These are phyloP conservation scores for Catocala fraxini DNA, from an alignment of 2,888 invertebrate species.

Conservation along the genomic window DNA sequence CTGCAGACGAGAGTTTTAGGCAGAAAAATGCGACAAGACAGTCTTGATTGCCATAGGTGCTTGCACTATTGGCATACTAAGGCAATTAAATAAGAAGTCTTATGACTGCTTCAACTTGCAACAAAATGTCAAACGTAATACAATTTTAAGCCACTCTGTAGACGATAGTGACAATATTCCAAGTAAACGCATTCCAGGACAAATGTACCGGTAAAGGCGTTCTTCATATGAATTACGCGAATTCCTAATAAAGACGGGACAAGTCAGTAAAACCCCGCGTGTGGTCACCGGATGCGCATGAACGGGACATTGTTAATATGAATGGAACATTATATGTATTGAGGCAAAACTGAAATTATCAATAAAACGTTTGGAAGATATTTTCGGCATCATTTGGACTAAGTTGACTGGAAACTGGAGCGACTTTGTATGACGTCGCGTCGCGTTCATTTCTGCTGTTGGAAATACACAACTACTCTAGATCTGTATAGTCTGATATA, in stretches of 20 bases:
- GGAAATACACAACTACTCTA: background rate
- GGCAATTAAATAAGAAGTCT: too few species aligned
- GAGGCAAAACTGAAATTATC: conserved; percentile 35
- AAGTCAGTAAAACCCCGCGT: conserved; percentile 71
- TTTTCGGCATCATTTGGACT: conserved; percentile 17
- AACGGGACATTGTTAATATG: conserved; percentile 54
- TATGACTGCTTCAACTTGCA: background rate
- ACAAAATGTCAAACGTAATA: conserved; percentile 5
- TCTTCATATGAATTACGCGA: conserved; percentile 73
- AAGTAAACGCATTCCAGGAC: conserved; percentile 65
- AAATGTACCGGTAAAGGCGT: conserved; percentile 52
- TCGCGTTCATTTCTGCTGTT: background rate
- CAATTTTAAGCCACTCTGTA: conserved; percentile 26
- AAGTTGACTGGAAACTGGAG: background rate
- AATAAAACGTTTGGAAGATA: conserved; percentile 17
- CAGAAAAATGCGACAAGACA: too few species aligned
- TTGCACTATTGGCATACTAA: too few species aligned
- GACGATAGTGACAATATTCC: conserved; percentile 67
- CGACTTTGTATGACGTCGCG: background rate
- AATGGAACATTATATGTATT: conserved; percentile 58
- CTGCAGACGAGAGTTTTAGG: too few species aligned
- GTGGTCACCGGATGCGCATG: conserved; percentile 75
- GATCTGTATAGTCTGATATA: too few species aligned
- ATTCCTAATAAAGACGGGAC: conserved; percentile 66
- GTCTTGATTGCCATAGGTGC: too few species aligned